phyloP scores from a whole-genome alignment of 2,888 invertebrate genomes.

The Drosophila hamatofila region DNA sequence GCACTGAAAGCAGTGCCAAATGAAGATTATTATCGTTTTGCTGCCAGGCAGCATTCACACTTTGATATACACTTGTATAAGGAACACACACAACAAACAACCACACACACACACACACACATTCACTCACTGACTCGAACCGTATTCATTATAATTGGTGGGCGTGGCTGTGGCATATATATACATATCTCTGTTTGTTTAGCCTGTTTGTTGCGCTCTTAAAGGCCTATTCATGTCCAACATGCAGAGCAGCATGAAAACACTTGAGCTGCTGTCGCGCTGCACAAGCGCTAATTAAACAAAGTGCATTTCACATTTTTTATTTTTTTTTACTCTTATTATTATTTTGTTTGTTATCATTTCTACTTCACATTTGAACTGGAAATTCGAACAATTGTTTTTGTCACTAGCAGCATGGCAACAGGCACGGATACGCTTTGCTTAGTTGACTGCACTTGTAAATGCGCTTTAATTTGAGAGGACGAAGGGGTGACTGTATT shows the following conservation, averaged over 20 bases:
- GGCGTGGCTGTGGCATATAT: conserved; percentile 41
- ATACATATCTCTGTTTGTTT: conserved; percentile 27
- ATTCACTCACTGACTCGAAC: conserved; percentile 15
- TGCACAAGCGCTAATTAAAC: conserved; percentile 68
- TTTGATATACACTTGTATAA: conserved; percentile 46
- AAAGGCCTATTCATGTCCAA: conserved; percentile 70
- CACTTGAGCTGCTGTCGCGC: conserved; percentile 40
- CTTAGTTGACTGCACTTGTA: conserved; percentile 8
- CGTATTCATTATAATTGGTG: conserved; percentile 64
- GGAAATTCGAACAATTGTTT: conserved; percentile 35
- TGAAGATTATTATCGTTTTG: conserved; percentile 76
- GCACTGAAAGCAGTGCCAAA: conserved; percentile 48
- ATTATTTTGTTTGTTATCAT: conserved; percentile 4
- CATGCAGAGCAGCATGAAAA: conserved; percentile 26
- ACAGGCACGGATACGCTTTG: not conserved
- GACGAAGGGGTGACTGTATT: not conserved
- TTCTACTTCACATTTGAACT: conserved; percentile 24
- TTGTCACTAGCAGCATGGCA: conserved; percentile 18
- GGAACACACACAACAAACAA: not conserved
- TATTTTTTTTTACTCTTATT: not conserved
- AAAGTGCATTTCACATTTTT: conserved; percentile 39
- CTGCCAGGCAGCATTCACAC: conserved; percentile 62
- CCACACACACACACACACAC: not conserved
- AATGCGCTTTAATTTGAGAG: conserved; percentile 24
- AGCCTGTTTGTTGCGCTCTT: conserved; percentile 53